Conservation (phyloP, 1,140 invertebrate genomes). For the Adoxophyes honmai region DNA sequence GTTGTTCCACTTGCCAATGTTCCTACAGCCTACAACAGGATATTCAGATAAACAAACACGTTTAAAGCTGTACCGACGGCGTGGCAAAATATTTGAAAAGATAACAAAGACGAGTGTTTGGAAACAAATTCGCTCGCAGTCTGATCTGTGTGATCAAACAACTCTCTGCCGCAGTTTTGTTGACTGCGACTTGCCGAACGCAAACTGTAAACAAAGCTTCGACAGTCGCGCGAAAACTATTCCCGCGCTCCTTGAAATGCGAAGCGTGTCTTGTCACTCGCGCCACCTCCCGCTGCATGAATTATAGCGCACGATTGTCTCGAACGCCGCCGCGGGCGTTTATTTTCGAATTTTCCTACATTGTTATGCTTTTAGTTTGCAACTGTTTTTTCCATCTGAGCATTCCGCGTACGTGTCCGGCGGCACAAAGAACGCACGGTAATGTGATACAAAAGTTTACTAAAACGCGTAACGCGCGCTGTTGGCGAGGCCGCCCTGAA, state of each 20-base stretch:
- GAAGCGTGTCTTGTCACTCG: neutral
- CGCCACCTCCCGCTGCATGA: neutral
- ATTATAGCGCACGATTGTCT: slow-evolving; percentile 9
- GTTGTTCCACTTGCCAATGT: no score
- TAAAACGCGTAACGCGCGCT: no score
- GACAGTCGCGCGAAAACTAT: slow-evolving; percentile 1
- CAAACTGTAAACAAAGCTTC: slow-evolving; percentile 14
- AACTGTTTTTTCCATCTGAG: neutral
- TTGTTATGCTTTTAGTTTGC: slow-evolving; percentile 5
- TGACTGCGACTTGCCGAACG: slow-evolving; percentile 9
- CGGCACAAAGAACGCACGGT: no score
- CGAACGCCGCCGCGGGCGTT: neutral
- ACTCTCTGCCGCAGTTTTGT: neutral
- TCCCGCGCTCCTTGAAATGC: no score
- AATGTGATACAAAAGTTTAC: no score
- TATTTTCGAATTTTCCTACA: neutral
- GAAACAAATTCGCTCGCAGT: neutral
- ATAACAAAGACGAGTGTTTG: no score
- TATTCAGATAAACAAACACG: neutral
- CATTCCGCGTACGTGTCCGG: no score
- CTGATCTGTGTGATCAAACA: slow-evolving; percentile 14
- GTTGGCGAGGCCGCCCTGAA: no score
- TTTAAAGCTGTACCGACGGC: neutral
- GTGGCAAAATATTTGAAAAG: neutral
- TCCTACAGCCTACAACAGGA: neutral